These are phyloP conservation scores for Samia ricini DNA, from an alignment of 1,140 invertebrate genomes.

Conservation along the genomic window DNA sequence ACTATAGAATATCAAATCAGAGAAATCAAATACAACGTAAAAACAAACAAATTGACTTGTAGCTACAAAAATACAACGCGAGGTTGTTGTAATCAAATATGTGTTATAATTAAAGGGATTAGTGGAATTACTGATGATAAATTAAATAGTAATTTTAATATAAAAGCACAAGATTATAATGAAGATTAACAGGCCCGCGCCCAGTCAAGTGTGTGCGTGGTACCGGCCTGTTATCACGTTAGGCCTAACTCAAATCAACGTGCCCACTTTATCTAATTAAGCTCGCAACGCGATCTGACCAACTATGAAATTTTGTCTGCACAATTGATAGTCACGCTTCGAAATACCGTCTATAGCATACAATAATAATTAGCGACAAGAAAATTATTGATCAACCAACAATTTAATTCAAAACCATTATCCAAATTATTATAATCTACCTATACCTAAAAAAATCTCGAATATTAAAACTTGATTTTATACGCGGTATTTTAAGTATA, in stretches of 20 bases:
- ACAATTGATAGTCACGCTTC: conserved; percentile 3
- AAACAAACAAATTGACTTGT: conserved; percentile 59
- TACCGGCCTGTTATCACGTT: conserved; percentile 44
- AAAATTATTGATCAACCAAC: conserved; percentile 36
- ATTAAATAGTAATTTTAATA: conserved; percentile 66
- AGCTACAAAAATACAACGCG: conserved; percentile 51
- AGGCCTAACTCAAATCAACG: conserved; percentile 61
- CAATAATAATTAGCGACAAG: conserved; percentile 17
- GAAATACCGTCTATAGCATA: neutral
- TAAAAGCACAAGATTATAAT: conserved; percentile 50
- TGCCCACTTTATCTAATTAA: conserved; percentile 56
- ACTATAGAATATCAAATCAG: conserved; percentile 40
- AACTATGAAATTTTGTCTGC: conserved; percentile 37
- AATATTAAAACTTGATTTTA: conserved; percentile 51
- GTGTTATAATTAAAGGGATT: conserved; percentile 64
- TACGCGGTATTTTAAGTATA: conserved; percentile 40
- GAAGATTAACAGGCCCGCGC: conserved; percentile 42
- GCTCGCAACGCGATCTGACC: conserved; percentile 46
- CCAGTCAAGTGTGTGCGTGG: conserved; percentile 43
- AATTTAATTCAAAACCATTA: conserved; percentile 46
- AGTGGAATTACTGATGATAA: conserved; percentile 50
- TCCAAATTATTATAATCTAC: conserved; percentile 30
- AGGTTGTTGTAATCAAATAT: conserved; percentile 65
- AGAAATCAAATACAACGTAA: conserved; percentile 42
- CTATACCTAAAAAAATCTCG: conserved; percentile 40